Evolutionary conservation across 2,113 vertebrate species (phyloP).

Genomic region (Pelusios castaneus): DNA sequence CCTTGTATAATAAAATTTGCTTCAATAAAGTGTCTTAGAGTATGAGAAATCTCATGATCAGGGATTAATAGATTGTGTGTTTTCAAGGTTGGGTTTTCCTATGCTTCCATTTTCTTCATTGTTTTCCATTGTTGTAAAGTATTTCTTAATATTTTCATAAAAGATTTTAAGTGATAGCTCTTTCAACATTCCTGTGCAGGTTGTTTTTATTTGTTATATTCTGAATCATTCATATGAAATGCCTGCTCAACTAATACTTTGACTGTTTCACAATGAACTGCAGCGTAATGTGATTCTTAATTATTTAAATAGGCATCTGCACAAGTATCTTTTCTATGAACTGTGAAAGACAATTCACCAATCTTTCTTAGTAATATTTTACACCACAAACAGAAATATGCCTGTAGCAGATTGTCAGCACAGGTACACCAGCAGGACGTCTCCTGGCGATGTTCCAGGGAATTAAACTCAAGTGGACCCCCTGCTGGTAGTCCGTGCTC

Average conservation of each 20-base stretch:
- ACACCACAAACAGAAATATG: not conserved
- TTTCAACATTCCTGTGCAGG: not conserved
- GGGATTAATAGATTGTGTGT: not conserved
- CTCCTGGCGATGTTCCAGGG: too few species aligned
- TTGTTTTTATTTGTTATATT: not conserved
- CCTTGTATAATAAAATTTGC: not conserved
- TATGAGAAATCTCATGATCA: not conserved
- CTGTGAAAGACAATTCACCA: conserved; percentile 44
- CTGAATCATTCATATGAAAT: conserved; percentile 4
- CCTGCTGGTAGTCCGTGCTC: too few species aligned
- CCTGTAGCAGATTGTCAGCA: too few species aligned
- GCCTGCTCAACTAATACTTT: conserved; percentile 24
- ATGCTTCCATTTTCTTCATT: not conserved
- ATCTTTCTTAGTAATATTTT: conserved; percentile 44
- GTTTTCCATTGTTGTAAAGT: not conserved
- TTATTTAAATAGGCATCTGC: conserved; percentile 30
- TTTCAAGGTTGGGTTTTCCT: too few species aligned
- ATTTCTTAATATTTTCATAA: not conserved
- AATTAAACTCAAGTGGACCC: too few species aligned
- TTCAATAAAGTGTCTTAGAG: not conserved
- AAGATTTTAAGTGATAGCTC: not conserved
- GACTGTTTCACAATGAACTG: conserved; percentile 27
- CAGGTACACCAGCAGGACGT: too few species aligned
- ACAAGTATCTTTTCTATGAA: conserved; percentile 41
- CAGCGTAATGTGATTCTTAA: conserved; percentile 42